phyloP scores from a whole-genome alignment of 1,140 invertebrate species.

The Pseudomyrmex sp. region DNA sequence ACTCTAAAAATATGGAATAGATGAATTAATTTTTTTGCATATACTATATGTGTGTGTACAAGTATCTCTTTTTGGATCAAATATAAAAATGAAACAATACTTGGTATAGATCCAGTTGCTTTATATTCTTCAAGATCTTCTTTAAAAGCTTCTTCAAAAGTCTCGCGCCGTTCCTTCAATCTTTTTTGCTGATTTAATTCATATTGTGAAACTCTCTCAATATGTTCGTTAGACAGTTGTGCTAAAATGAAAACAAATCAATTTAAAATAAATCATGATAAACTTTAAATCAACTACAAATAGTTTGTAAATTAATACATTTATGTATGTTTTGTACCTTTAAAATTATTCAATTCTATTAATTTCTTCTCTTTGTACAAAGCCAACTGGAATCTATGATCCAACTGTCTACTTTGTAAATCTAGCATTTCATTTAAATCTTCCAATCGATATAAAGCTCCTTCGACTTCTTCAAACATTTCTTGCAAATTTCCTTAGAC shows the following conservation, averaged over 20 bases:
- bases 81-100: slow-evolving; percentile 82
- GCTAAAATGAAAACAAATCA: slow-evolving; percentile 77
- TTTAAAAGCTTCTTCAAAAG: slow-evolving; percentile 89
- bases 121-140: slow-evolving; percentile 89
- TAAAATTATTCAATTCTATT: slow-evolving; percentile 86
- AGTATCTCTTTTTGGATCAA: slow-evolving; percentile 9
- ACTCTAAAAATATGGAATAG: slow-evolving; percentile 71
- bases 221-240: slow-evolving; percentile 87
- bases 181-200: slow-evolving; percentile 86
- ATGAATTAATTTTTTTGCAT: slow-evolving; percentile 10
- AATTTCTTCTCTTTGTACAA: slow-evolving; percentile 88
- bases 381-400: slow-evolving; percentile 88
- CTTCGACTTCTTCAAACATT: slow-evolving; percentile 88
- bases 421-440: slow-evolving; percentile 89
- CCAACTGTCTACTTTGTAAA: slow-evolving; percentile 87
- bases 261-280: slow-evolving; percentile 62
- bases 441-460: slow-evolving; percentile 87
- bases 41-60: slow-evolving; percentile 40
- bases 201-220: slow-evolving; percentile 85
- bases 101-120: slow-evolving; percentile 87
- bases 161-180: slow-evolving; percentile 88
- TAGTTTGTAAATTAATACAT: too few relatives aligned
- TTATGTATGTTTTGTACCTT: slow-evolving; percentile 85
- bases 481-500: slow-evolving; percentile 86
- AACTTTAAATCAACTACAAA: not conserved